Conservation (phyloP, 92 coral and sea anemone species). For the Bergia sp. region DNA sequence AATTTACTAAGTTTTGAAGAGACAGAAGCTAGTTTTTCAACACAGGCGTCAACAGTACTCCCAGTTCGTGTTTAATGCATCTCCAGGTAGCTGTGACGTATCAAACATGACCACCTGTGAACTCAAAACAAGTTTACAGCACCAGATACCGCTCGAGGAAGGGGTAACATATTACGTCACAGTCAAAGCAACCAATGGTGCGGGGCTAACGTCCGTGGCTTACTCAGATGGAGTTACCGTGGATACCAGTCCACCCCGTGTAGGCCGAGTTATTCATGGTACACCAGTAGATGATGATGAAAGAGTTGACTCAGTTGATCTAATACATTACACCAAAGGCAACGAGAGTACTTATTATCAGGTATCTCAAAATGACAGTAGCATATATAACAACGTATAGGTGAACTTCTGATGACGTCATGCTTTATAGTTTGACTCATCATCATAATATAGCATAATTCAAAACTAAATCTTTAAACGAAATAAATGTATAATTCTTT, state of each 20-base stretch:
- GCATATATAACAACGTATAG: too few species aligned
- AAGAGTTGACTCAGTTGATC: background rate
- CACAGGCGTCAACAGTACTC: background rate
- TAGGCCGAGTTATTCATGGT: constrained; percentile 49
- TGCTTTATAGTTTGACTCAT: too few species aligned
- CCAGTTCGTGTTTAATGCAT: too few species aligned
- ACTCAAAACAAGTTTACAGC: constrained; percentile 50
- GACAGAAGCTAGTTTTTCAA: too few species aligned
- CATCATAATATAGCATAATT: too few species aligned
- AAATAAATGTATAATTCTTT: too few species aligned
- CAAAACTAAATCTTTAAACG: too few species aligned
- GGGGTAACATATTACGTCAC: constrained; percentile 73
- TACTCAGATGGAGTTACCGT: constrained; percentile 81
- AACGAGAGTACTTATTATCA: constrained; percentile 16
- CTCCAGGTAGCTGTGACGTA: constrained; percentile 65
- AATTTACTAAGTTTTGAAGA: too few species aligned
- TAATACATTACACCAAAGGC: constrained; percentile 23
- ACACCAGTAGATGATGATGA: background rate
- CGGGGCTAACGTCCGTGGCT: constrained; percentile 58
- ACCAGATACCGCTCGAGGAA: constrained; percentile 47
- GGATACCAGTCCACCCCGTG: constrained; percentile 70
- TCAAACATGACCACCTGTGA: constrained; percentile 50
- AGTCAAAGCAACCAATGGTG: constrained; percentile 76
- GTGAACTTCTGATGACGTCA: background rate
- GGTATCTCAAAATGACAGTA: background rate